Conservation (phyloP, 2,888 invertebrate species). For the Hetaerina titia region DNA sequence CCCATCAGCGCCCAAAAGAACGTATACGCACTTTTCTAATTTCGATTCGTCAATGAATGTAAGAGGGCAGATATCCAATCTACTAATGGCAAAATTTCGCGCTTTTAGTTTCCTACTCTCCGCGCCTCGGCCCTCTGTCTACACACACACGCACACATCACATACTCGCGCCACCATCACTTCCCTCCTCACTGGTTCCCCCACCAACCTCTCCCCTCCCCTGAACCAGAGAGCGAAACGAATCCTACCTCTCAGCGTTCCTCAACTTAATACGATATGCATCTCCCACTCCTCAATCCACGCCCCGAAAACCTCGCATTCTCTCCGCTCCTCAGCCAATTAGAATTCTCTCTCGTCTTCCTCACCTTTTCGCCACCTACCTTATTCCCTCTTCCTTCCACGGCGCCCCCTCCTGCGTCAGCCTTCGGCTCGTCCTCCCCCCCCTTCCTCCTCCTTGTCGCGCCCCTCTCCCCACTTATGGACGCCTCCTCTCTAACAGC, state of each 20-base stretch:
- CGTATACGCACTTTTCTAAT: background rate
- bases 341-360: background rate
- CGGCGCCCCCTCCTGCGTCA: background rate
- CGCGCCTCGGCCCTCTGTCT: background rate
- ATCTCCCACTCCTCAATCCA: background rate
- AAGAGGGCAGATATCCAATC: background rate
- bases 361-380: background rate
- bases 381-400: background rate
- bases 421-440: background rate
- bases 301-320: background rate
- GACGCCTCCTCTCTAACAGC: background rate
- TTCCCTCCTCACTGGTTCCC: background rate
- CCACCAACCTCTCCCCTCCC: background rate
- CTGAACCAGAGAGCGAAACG: background rate
- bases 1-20: background rate
- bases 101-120: background rate
- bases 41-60: background rate
- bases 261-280: background rate
- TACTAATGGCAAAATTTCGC: background rate
- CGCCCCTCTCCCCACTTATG: background rate
- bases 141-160: background rate
- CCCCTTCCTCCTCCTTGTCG: background rate
- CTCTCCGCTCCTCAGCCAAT: conserved; percentile 13
- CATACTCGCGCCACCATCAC: background rate
- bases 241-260: background rate